These are phyloP conservation scores for Phengaris arion DNA, from an alignment of 2,888 invertebrate species.

Conservation along the genomic window DNA sequence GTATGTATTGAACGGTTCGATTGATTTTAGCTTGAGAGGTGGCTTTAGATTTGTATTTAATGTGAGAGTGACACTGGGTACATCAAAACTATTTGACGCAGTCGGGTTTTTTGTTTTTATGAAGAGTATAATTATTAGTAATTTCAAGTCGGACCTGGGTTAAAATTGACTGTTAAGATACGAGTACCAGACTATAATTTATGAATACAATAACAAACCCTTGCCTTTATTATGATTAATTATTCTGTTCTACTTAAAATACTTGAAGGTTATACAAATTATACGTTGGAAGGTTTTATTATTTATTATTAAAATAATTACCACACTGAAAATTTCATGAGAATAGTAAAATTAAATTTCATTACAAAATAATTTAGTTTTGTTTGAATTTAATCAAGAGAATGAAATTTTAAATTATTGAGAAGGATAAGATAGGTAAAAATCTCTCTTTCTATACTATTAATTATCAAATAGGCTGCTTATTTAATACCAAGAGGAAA, in stretches of 20 bases:
- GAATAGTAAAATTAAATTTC: neutral
- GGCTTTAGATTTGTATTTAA: too few species aligned
- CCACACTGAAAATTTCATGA: neutral
- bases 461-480: too few species aligned
- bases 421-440: neutral
- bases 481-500: too few species aligned
- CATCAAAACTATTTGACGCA: too few species aligned
- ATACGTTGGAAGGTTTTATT: neutral
- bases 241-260: neutral
- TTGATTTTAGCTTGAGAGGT: too few species aligned
- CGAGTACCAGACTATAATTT: neutral
- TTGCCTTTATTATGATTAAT: neutral
- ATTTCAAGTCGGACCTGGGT: neutral
- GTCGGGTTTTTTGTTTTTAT: too few species aligned
- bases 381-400: neutral
- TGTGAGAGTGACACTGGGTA: too few species aligned
- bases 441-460: neutral
- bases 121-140: too few species aligned
- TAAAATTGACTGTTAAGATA: neutral
- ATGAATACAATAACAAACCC: constrained; percentile 5
- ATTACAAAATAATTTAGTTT: neutral
- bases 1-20: too few species aligned
- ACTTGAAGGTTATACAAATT: constrained; percentile 11
- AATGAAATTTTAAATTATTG: neutral
- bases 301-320: too few species aligned